phyloP scores from a whole-genome alignment of 2,888 invertebrate species.

The Thysanoteuthis rhombus region DNA sequence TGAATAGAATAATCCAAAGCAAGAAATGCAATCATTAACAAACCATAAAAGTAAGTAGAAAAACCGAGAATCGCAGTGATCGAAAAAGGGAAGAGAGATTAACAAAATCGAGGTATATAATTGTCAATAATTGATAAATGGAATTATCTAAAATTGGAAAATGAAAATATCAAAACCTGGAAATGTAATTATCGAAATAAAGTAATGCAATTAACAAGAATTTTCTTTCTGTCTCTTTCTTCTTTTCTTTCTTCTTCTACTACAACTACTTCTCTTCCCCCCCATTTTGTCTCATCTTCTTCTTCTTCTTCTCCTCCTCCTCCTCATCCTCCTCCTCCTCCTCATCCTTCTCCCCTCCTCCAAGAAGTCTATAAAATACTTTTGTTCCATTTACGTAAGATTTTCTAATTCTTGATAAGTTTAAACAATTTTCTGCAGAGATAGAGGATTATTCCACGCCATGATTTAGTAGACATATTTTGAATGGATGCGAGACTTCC shows the following conservation, averaged over 20 bases:
- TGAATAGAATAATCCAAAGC: too few relatives aligned
- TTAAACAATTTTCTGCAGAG: not conserved
- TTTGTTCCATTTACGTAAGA: not conserved
- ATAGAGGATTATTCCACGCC: not conserved
- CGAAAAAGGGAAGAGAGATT: too few relatives aligned
- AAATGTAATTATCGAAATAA: too few relatives aligned
- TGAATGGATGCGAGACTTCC: not conserved
- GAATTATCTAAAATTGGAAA: too few relatives aligned
- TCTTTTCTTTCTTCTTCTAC: not conserved
- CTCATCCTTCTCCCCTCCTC: not conserved
- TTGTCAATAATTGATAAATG: too few relatives aligned
- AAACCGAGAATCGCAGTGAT: too few relatives aligned
- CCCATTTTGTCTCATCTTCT: not conserved
- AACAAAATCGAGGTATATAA: too few relatives aligned
- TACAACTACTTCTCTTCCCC: not conserved
- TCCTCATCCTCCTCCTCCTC: not conserved
- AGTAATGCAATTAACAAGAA: too few relatives aligned
- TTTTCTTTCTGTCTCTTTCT: not conserved
- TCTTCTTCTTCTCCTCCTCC: not conserved
- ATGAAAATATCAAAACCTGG: too few relatives aligned
- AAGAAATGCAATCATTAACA: too few relatives aligned
- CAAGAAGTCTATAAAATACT: not conserved
- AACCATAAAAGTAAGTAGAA: too few relatives aligned
- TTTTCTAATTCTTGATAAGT: conserved; percentile 12
- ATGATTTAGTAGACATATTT: not conserved